Evolutionary conservation across 2,888 invertebrate species (phyloP).

Genomic region (Dryomyza anilis): DNA sequence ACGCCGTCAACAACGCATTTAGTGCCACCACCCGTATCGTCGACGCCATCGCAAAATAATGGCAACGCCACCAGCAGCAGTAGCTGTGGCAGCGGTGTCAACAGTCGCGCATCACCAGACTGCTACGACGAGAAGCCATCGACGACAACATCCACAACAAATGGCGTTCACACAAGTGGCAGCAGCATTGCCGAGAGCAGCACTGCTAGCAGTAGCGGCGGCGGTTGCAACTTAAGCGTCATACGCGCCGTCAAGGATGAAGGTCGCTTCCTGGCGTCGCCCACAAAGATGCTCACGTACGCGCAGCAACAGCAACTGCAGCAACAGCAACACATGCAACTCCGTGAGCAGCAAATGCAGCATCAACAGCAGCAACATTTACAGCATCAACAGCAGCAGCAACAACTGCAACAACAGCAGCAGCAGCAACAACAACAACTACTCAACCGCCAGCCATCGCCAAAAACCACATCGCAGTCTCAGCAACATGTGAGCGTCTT

Average conservation of each 20-base stretch:
- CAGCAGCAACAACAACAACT: conserved; percentile 41
- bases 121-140: conserved; percentile 59
- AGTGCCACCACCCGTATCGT: conserved; percentile 43
- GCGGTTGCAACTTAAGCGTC: conserved; percentile 53
- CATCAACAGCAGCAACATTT: conserved; percentile 43
- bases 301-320: conserved; percentile 48
- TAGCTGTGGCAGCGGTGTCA: conserved; percentile 49
- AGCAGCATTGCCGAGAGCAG: conserved; percentile 27
- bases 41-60: conserved; percentile 57
- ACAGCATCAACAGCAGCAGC: conserved; percentile 45
- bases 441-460: conserved; percentile 42
- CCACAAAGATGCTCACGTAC: conserved; percentile 56
- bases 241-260: conserved; percentile 61
- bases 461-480: conserved; percentile 48
- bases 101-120: conserved; percentile 60
- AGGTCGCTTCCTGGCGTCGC: conserved; percentile 56
- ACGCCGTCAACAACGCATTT: conserved; percentile 30
- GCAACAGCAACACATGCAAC: conserved; percentile 48
- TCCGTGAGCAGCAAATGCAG: conserved; percentile 42
- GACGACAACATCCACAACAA: conserved; percentile 50
- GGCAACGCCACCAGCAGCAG: conserved; percentile 49
- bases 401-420: conserved; percentile 43
- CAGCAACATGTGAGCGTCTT: conserved; percentile 62
- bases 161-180: conserved; percentile 43
- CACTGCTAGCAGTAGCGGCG: conserved; percentile 25